phyloP scores from a whole-genome alignment of 1,140 invertebrate genomes.

The Euwallacea fornicatus region DNA sequence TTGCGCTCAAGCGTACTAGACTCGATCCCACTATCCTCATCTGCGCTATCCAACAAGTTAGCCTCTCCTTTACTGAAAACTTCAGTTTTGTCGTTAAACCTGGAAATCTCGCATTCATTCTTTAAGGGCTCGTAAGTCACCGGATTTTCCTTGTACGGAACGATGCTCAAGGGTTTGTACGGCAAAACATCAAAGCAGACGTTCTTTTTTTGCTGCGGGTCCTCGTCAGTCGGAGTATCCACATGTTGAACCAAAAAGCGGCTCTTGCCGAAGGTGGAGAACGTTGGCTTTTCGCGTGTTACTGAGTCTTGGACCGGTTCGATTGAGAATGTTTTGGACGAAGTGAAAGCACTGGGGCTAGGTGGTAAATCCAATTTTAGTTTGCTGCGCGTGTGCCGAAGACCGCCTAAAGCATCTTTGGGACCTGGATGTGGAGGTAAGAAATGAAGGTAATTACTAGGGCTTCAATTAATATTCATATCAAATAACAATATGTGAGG shows the following conservation, averaged over 20 bases:
- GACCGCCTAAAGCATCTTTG: conserved; percentile 60
- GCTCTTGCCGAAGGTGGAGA: conserved; percentile 53
- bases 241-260: conserved; percentile 53
- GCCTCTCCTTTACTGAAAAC: conserved; percentile 59
- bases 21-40: conserved; percentile 63
- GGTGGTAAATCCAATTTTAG: conserved; percentile 71
- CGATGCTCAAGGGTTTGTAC: conserved; percentile 46
- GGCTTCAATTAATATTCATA: background rate
- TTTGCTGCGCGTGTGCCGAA: conserved; percentile 71
- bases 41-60: conserved; percentile 61
- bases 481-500: background rate
- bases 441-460: background rate
- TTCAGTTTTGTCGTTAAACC: conserved; percentile 34
- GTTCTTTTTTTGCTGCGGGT: conserved; percentile 39
- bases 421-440: background rate
- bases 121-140: conserved; percentile 32
- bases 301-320: conserved; percentile 44
- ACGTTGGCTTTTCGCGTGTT: conserved; percentile 49
- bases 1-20: conserved; percentile 61
- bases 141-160: conserved; percentile 14
- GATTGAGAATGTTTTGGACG: conserved; percentile 45
- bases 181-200: conserved; percentile 53
- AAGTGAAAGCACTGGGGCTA: conserved; percentile 54
- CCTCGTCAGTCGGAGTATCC: conserved; percentile 46
- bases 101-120: background rate